Conservation (phyloP, 37 sponge, comb jelly and placozoan species). For the Oopsacas minuta region DNA sequence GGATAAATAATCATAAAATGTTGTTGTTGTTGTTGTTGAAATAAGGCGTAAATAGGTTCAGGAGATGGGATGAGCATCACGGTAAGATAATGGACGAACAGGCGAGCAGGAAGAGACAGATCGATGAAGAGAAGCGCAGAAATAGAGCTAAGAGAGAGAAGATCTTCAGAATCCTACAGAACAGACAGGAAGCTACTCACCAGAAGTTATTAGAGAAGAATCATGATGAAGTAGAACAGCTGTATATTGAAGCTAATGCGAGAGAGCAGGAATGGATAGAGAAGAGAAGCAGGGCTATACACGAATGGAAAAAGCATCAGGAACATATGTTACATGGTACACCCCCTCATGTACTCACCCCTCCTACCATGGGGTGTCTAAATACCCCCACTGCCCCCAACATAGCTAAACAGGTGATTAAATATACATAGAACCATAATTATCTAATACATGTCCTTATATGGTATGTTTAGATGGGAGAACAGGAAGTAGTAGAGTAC, state of each 20-base stretch:
- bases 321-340: background rate
- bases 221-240: background rate
- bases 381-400: background rate
- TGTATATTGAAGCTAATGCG: background rate
- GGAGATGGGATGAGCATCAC: slow-evolving; percentile 26
- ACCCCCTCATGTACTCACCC: background rate
- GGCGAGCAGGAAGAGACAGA: slow-evolving; percentile 10
- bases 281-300: background rate
- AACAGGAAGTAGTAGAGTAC: background rate
- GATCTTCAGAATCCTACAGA: slow-evolving; percentile 22
- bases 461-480: background rate
- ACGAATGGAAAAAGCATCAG: background rate
- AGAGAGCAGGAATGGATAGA: background rate
- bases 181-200: slow-evolving; percentile 18
- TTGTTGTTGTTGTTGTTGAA: too few relatives aligned
- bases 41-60: background rate
- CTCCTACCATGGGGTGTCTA: background rate
- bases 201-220: background rate
- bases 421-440: background rate
- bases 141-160: slow-evolving; percentile 20
- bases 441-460: background rate
- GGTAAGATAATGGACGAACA: background rate
- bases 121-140: slow-evolving; percentile 4
- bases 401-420: background rate
- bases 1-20: too few relatives aligned